Base-by-base conservation (phyloP, 1,140 invertebrate species). In the Diprion similis region DNA sequence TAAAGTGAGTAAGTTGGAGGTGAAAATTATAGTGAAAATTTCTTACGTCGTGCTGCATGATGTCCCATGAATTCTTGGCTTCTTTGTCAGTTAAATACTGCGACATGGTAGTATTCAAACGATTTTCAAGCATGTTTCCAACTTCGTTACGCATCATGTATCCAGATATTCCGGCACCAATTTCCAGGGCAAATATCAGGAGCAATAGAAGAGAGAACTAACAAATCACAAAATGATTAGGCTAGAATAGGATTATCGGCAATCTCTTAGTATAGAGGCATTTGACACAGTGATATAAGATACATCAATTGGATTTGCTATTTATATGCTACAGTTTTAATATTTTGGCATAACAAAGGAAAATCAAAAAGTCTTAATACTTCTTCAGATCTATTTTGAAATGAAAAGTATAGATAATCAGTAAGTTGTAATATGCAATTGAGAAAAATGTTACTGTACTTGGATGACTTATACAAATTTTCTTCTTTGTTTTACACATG, bases 131-230 rank as follows among this genome's bases (percentile, higher is more conserved):
- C 81, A 94, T 90, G 10, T 86, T 84, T 78, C 91, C 90, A 48
- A 95, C 89, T 73, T 95, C 92, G 74, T 90, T 89, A 73, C 92
- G 91, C 84, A 95, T 92, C 73, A 96, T 89, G 86, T 96, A 97
- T 8, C 95, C 95, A 17, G 94, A 92, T 82, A 97, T 94, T 73
- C 95, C 96, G 72, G 93, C 93, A 7, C 93, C 94, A 70, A 97
- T 84, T 89, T 98, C 96, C 73, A 96, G 85, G 3, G 95, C 89
- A 84, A 98, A 96, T 72, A 98, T 95, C 11, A 96, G 82, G 11
- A 93, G 87, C 75, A 98, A 86, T 66, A 97, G 88, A 67, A 95
- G 92, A 15, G 94, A 93, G 89, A 97, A 98, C 94, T 96, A 86
- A 73, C 6, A 77, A 70, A 70, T 70, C 51, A 68, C 24, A 37